Evolutionary conservation across 2,888 invertebrate genomes (phyloP).

Genomic region (Rotaria socialis): DNA sequence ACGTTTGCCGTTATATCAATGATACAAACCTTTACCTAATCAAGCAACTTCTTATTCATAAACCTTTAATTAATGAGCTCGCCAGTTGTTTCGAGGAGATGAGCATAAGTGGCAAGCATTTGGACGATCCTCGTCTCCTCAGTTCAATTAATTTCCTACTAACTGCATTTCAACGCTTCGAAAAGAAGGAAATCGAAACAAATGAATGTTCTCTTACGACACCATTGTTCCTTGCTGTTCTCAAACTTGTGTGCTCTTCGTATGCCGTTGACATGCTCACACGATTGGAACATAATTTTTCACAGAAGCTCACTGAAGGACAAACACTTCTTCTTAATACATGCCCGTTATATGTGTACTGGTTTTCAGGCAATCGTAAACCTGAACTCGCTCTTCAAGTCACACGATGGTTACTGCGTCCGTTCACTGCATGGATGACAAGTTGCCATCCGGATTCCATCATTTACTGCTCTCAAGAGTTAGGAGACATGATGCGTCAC

Average conservation of each 20-base stretch:
- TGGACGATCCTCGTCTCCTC: background rate
- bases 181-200: background rate
- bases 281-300: background rate
- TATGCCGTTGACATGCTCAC: background rate
- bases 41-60: background rate
- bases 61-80: background rate
- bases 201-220: background rate
- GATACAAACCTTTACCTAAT: background rate
- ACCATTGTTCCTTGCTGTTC: background rate
- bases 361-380: background rate
- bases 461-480: background rate
- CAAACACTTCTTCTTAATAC: background rate
- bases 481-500: background rate
- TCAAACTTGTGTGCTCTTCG: background rate
- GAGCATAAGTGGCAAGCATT: background rate
- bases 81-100: background rate
- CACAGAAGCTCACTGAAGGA: background rate
- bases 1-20: background rate
- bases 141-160: background rate
- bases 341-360: background rate
- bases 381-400: background rate
- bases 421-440: background rate
- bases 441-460: background rate
- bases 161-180: background rate
- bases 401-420: background rate